These are phyloP conservation scores for Labeo calbasu DNA, from an alignment of 2,797 vertebrate species.

Conservation along the genomic window DNA sequence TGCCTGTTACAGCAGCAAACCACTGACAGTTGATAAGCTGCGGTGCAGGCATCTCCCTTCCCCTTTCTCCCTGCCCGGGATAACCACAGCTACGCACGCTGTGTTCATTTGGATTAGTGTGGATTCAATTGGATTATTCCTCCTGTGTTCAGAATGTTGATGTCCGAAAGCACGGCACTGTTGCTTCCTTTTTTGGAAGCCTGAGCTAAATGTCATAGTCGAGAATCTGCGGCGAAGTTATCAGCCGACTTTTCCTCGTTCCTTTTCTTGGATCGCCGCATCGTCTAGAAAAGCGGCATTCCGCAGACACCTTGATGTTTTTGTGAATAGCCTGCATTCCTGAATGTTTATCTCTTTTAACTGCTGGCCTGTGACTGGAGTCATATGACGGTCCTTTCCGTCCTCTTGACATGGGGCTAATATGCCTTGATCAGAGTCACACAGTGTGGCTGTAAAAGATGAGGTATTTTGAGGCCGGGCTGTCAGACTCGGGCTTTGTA, in stretches of 20 bases:
- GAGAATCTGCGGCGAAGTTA: constrained; percentile 37
- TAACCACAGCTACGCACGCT: constrained; percentile 73
- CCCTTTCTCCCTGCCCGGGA: constrained; percentile 73
- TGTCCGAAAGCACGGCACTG: constrained; percentile 63
- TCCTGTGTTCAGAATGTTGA: constrained; percentile 74
- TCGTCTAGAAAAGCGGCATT: constrained; percentile 34
- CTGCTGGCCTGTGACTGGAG: constrained; percentile 32
- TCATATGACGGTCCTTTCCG: constrained; percentile 47
- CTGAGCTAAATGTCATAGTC: constrained; percentile 46
- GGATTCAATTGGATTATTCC: constrained; percentile 71
- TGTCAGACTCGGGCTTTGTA: constrained; percentile 64
- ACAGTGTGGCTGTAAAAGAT: constrained; percentile 31
- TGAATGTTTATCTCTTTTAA: constrained; percentile 43
- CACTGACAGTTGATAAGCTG: constrained; percentile 78
- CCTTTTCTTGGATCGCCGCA: constrained; percentile 11
- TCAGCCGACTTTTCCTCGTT: constrained; percentile 3
- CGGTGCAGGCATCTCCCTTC: constrained; percentile 73
- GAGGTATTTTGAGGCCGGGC: constrained; percentile 31
- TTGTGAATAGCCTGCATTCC: constrained; percentile 42
- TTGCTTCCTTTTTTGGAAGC: constrained; percentile 27
- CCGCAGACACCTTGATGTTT: constrained; percentile 26
- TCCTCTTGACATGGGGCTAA: constrained; percentile 50
- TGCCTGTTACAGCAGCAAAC: constrained; percentile 70
- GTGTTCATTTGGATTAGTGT: constrained; percentile 83
- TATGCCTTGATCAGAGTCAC: constrained; percentile 55